phyloP scores from a whole-genome alignment of 2,113 vertebrate genomes.

The Hydropotes inermis region DNA sequence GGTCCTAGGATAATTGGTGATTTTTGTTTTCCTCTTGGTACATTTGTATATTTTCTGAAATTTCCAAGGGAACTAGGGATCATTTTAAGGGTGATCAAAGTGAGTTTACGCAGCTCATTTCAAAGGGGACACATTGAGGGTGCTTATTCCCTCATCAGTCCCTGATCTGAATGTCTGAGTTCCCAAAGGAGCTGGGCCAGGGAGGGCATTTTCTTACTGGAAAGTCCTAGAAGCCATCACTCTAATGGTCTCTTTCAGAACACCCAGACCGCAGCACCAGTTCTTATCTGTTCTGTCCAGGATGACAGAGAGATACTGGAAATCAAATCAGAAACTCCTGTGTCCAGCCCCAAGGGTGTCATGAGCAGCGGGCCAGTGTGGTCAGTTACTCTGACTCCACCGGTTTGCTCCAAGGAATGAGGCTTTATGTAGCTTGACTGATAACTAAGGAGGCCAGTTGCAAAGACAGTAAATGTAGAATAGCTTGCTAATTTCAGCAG shows the following conservation, averaged over 20 bases:
- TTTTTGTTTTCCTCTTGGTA: not conserved
- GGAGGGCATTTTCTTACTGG: not conserved
- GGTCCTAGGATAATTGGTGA: not conserved
- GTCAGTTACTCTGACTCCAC: not conserved
- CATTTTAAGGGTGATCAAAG: not conserved
- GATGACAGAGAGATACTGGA: not conserved
- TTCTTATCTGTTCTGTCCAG: not conserved
- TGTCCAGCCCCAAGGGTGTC: not conserved
- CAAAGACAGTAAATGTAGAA: not conserved
- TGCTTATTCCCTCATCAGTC: accelerated
- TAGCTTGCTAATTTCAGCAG: not conserved
- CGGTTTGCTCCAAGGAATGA: accelerated
- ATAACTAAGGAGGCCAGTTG: not conserved
- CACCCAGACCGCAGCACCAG: not conserved
- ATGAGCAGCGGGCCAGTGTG: accelerated
- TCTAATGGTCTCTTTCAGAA: not conserved
- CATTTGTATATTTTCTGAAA: not conserved
- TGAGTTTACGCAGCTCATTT: not conserved
- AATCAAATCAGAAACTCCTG: not conserved
- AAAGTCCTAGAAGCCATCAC: not conserved
- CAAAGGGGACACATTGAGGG: not conserved
- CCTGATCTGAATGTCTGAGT: not conserved
- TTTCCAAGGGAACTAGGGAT: not conserved
- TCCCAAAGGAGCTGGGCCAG: not conserved
- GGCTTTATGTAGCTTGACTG: not conserved